Base-by-base conservation (phyloP, 2,888 invertebrate species). In the Melanargia galathea region DNA sequence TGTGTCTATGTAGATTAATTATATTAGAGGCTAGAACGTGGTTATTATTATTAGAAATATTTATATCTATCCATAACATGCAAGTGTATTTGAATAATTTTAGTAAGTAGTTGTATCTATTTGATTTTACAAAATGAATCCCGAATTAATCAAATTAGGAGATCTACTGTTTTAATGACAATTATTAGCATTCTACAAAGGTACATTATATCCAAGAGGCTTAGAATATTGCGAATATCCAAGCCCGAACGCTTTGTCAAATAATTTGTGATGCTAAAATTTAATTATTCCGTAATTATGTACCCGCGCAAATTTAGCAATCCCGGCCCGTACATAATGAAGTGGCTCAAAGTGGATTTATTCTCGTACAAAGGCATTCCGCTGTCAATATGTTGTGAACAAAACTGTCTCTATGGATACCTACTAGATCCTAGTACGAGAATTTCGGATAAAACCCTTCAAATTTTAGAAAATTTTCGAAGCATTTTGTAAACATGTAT, bases 351-450 rank as follows among this genome's bases (percentile, higher is more conserved):
- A 81, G 79, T 78, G 72, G 77, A 76, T 82, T 80, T 77, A 72
- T 71, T 67, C 6, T 71, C 70, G 76, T 71, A 81, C 81, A 84
- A 84, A 87, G 82, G 85, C 80, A 81, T 83, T 77, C 82, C 82
- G 77, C 77, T 82, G 81, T 83, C 82, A 85, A 85, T 83, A 81
- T 78, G 77, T 74, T 78, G 74, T 75, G 77, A 78, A 81, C 80
- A 77, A 78, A 78, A 78, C 75, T 76, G 74, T 72, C 22, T 2
- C 8, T 22, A 20, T 1, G 11, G 45, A 6, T 20, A 10, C 20
- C 20, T n/a, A 18, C 18, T n/a, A 26, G 24, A 26, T 26, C 24
- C 38, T 6, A 40, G 16, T 18, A 40, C 8, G 16, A 40, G 20
- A 45, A 45, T 45, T 45, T 45, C 11, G 45, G 40, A 40, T 8